These are phyloP conservation scores for Eupithecia abbreviata DNA, from an alignment of 2,888 invertebrate species.

Conservation along the genomic window DNA sequence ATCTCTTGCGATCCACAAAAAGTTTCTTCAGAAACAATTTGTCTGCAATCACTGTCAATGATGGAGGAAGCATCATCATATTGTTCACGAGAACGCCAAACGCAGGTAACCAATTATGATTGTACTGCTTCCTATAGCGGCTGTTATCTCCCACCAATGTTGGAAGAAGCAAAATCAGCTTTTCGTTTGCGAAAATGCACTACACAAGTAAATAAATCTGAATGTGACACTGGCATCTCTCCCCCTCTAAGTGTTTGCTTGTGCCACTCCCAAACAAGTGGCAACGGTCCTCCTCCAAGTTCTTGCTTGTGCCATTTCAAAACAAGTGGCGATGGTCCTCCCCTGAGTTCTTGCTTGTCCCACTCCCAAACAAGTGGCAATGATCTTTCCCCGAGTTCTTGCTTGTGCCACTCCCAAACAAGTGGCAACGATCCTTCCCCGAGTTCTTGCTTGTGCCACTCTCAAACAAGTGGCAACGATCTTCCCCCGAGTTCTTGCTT, in stretches of 20 bases:
- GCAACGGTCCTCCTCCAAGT: neutral
- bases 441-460: neutral
- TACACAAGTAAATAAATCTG: neutral
- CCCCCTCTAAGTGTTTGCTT: neutral
- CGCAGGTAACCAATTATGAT: neutral
- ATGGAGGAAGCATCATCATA: neutral
- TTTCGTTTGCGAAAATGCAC: neutral
- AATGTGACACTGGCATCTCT: neutral
- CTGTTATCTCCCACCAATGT: neutral
- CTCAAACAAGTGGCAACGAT: neutral
- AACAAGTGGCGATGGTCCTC: neutral
- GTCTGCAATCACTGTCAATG: neutral
- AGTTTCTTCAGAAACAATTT: neutral
- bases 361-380: neutral
- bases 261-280: neutral
- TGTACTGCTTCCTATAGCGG: neutral
- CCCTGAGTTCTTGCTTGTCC: neutral
- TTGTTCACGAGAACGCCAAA: constrained; percentile 4
- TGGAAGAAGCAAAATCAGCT: neutral
- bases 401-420: neutral
- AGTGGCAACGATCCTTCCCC: neutral
- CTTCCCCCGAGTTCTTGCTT: too few relatives aligned
- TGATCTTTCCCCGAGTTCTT: neutral
- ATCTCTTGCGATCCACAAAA: neutral
- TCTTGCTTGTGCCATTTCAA: neutral